A percentile compares a stretch with the other conserved stretches of the same genome.
Evolutionary conservation across 2,888 invertebrate species (phyloP).

Genomic region (Lepidonotus clava): DNA sequence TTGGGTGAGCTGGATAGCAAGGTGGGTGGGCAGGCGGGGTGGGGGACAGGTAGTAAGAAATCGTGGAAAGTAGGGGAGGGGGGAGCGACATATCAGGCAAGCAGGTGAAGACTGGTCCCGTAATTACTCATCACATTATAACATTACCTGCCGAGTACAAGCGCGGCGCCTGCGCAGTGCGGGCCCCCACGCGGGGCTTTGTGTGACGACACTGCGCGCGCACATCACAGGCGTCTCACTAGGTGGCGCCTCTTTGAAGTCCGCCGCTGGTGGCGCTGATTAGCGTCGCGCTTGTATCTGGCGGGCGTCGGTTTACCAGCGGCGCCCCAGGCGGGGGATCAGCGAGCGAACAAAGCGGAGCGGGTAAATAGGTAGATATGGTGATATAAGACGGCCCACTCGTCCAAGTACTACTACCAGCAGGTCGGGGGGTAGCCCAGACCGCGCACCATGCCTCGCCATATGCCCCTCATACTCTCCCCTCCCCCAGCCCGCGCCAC

Average conservation of each 20-base stretch:
- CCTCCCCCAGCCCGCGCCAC: too few relatives aligned
- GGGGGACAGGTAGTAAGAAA: too few relatives aligned
- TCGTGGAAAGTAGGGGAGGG: too few relatives aligned
- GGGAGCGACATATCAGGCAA: neutral
- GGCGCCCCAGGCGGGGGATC: neutral
- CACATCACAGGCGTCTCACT: neutral
- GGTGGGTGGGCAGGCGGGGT: too few relatives aligned
- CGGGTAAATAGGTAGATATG: neutral
- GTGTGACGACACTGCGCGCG: too few relatives aligned
- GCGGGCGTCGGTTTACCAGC: neutral
- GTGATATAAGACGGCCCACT: neutral
- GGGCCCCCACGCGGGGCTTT: too few relatives aligned
- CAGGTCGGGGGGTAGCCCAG: too few relatives aligned
- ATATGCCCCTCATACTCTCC: too few relatives aligned
- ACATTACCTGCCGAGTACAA: constrained; percentile 17
- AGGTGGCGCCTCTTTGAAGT: neutral
- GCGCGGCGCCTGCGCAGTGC: neutral
- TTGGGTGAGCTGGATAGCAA: too few relatives aligned
- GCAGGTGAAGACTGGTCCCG: constrained; percentile 4
- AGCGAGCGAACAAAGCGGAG: neutral
- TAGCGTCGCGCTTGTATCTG: neutral
- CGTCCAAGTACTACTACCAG: neutral
- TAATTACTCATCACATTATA: constrained; percentile 23
- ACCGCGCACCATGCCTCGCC: too few relatives aligned
- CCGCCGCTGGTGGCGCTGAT: neutral